These are phyloP conservation scores for Perognathus longimembris DNA, from an alignment of 2,113 vertebrate genomes.

Conservation along the genomic window DNA sequence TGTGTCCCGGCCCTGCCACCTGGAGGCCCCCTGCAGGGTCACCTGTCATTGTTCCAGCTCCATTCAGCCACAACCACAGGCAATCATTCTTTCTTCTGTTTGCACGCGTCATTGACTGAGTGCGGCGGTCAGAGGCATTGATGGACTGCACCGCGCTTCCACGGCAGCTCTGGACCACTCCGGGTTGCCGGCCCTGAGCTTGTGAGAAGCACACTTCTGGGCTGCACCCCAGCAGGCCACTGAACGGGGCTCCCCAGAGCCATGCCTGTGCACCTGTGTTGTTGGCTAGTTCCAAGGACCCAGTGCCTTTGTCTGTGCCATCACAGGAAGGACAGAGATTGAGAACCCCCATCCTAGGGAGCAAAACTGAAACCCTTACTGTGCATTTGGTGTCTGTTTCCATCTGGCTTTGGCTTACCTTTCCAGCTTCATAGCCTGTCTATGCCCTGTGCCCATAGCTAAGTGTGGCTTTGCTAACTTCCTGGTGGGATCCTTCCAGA, in stretches of 20 bases:
- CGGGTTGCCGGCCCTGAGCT: neutral
- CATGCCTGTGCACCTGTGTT: neutral
- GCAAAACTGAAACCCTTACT: neutral
- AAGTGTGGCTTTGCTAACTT: neutral
- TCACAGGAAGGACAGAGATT: rapidly evolving
- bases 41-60: slow-evolving; percentile 39
- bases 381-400: neutral
- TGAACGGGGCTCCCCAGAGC: neutral
- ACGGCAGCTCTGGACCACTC: neutral
- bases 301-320: neutral
- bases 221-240: neutral
- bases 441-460: neutral
- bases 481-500: neutral
- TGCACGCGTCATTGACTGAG: slow-evolving; percentile 14
- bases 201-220: neutral
- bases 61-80: slow-evolving; percentile 28
- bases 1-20: neutral
- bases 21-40: neutral
- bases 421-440: rapidly evolving
- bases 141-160: neutral
- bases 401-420: neutral
- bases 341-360: neutral
- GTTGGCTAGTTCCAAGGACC: neutral
- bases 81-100: neutral
- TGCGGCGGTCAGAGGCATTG: neutral